Evolutionary conservation across 1,140 invertebrate genomes (phyloP).

Genomic region (Helicoverpa armigera): DNA sequence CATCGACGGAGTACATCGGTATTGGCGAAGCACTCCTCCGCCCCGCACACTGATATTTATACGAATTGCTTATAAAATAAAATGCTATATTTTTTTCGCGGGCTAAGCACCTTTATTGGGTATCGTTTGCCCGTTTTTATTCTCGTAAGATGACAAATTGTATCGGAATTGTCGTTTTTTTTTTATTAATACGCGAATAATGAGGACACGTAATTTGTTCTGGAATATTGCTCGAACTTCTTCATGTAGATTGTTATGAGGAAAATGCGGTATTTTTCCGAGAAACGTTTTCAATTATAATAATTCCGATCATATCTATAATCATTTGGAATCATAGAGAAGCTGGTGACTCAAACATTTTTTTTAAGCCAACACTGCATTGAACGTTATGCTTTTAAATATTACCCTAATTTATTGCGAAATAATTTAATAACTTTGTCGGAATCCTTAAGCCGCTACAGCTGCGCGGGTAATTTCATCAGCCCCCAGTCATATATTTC

Average conservation of each 20-base stretch:
- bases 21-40: constrained; percentile 41
- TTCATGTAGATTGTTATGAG: neutral
- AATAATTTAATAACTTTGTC: constrained; percentile 36
- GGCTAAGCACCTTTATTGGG: constrained; percentile 32
- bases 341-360: neutral
- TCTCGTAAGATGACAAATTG: constrained; percentile 29
- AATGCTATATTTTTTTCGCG: constrained; percentile 42
- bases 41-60: constrained; percentile 29
- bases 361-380: neutral
- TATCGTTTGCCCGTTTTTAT: constrained; percentile 26
- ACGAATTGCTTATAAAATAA: constrained; percentile 50
- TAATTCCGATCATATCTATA: neutral
- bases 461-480: constrained; percentile 21
- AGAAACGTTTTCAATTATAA: neutral
- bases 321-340: neutral
- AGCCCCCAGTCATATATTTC: constrained; percentile 40
- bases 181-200: constrained; percentile 3
- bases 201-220: neutral
- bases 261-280: neutral
- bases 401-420: constrained; percentile 21
- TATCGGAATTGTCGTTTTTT: neutral
- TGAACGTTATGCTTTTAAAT: constrained; percentile 15
- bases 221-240: neutral
- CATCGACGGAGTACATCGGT: constrained; percentile 43
- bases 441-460: constrained; percentile 29